A percentile compares a stretch with the other conserved stretches of the same genome.
These are phyloP conservation scores for Cichlasoma orientale DNA, from an alignment of 2,797 vertebrate genomes.

Conservation along the genomic window DNA sequence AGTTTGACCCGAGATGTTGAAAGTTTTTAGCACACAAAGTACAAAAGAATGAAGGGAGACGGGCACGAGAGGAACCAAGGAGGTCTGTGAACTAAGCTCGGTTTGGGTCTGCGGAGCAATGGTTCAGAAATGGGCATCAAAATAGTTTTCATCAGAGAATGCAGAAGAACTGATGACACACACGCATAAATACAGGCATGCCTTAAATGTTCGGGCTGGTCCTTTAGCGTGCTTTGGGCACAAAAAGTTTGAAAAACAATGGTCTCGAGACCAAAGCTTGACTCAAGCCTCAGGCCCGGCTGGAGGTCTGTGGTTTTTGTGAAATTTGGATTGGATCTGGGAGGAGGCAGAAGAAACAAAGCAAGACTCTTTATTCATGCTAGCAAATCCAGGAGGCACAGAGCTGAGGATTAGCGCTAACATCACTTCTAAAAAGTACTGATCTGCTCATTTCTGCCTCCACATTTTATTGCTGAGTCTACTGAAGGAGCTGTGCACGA, in stretches of 20 bases:
- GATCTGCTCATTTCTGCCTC: not conserved
- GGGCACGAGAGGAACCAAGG: not conserved
- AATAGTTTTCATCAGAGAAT: not conserved
- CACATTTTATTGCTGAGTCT: rapidly evolving
- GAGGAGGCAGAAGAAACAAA: not conserved
- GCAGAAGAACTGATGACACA: not conserved
- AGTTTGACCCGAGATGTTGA: not conserved
- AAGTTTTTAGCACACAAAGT: not conserved
- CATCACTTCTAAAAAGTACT: not conserved
- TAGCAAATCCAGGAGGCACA: not conserved
- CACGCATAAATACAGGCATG: not conserved
- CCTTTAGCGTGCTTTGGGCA: not conserved
- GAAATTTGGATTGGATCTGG: not conserved
- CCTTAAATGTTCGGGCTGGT: not conserved
- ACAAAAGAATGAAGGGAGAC: not conserved
- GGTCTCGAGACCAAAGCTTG: not conserved
- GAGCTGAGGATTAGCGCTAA: not conserved
- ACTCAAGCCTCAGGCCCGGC: not conserved
- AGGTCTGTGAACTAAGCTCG: not conserved
- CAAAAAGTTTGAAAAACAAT: not conserved
- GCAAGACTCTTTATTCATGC: not conserved
- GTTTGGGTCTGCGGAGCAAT: not conserved
- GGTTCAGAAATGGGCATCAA: not conserved
- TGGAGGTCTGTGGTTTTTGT: not conserved
- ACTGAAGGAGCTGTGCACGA: not conserved